Percentiles rank a stretch among this genome's conserved stretches.
phyloP scores from a whole-genome alignment of 2,888 invertebrate genomes.

The Volucella inflata region DNA sequence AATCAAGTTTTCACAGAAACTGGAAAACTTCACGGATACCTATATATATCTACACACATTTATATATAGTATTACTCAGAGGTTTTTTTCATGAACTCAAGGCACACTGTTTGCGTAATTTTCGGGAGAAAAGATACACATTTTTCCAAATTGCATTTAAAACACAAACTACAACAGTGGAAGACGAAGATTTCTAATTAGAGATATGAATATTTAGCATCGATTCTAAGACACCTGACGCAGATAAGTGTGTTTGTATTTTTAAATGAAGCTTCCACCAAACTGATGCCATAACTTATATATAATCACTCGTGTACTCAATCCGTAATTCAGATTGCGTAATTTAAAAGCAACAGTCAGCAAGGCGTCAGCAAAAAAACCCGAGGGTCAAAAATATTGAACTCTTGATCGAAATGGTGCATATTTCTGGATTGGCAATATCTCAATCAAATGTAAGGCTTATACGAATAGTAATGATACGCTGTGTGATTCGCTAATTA shows the following conservation, averaged over 20 bases:
- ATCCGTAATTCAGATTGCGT: constrained; percentile 27
- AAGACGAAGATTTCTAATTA: constrained; percentile 17
- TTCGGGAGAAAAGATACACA: background rate
- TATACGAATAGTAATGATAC: constrained; percentile 9
- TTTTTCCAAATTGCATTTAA: background rate
- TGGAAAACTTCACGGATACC: no score
- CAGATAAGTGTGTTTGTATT: background rate
- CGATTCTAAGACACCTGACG: constrained; percentile 24
- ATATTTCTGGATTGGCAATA: background rate
- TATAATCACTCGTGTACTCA: background rate
- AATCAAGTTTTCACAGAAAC: no score
- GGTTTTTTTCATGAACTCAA: no score
- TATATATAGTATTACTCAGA: no score
- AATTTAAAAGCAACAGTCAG: constrained; percentile 36
- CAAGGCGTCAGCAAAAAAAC: constrained; percentile 33
- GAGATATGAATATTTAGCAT: background rate
- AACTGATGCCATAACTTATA: constrained; percentile 4
- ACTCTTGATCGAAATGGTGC: constrained; percentile 30
- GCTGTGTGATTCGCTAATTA: constrained; percentile 15
- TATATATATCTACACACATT: no score
- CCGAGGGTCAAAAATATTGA: constrained; percentile 49
- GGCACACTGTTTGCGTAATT: no score
- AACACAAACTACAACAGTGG: constrained; percentile 25
- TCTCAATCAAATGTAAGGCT: background rate
- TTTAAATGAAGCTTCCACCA: constrained; percentile 5